Conservation (phyloP, 2,113 vertebrate genomes). For the Hucho hucho region DNA sequence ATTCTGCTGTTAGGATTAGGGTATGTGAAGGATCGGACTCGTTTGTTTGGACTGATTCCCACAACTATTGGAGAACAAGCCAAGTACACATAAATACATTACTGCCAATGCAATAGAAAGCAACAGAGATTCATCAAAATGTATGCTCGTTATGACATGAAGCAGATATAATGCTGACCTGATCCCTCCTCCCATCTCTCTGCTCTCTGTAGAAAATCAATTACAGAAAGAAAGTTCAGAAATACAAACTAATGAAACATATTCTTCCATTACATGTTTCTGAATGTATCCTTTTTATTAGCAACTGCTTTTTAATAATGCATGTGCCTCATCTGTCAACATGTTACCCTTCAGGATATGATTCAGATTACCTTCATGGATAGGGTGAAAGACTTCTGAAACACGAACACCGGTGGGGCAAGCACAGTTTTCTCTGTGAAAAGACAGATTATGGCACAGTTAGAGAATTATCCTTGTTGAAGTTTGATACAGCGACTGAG, state of each 20-base stretch:
- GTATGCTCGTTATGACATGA: too few species aligned
- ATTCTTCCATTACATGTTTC: too few species aligned
- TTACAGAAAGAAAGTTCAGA: not conserved
- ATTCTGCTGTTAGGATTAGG: conserved; percentile 35
- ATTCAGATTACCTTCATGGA: conserved; percentile 72
- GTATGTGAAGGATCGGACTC: conserved; percentile 65
- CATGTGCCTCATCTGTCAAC: not conserved
- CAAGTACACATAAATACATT: not conserved
- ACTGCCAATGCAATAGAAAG: not conserved
- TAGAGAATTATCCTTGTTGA: not conserved
- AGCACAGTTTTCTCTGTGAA: conserved; percentile 72
- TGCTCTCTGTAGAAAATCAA: conserved; percentile 62
- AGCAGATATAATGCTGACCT: conserved; percentile 60
- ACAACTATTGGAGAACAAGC: conserved; percentile 51
- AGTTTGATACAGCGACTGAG: too few species aligned
- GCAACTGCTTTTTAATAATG: too few species aligned
- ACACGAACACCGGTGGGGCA: conserved; percentile 75
- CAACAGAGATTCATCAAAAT: not conserved
- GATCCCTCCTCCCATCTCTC: conserved; percentile 66
- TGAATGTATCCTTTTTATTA: too few species aligned
- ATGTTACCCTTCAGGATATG: not conserved
- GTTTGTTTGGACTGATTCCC: conserved; percentile 67
- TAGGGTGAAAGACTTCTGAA: conserved; percentile 60
- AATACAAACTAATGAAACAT: not conserved
- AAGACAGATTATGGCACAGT: not conserved